Evolutionary conservation across 1,140 invertebrate genomes (phyloP), one percentile per base, ranked within the genome.

Genomic region (Tetranychus cinnabarinus): DNA sequence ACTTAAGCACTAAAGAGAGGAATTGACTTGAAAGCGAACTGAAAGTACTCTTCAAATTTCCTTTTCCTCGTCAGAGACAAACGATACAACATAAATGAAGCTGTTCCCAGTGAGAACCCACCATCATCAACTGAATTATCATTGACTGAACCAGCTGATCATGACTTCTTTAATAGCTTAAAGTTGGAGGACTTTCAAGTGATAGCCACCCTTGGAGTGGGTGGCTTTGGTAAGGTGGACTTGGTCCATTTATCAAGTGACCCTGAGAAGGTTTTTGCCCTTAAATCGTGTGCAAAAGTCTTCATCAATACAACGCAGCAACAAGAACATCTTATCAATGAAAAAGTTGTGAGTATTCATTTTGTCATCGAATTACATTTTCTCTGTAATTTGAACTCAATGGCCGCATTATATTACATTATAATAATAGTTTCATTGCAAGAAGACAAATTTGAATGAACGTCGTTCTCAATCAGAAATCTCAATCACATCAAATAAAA

Each of bases 261-360:
- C 67, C 75, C 76, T 6, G 73, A 71, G 15, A 75, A 85, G 61
- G 91, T 91, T 0, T 98, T 90, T 72, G 95, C 95, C 0, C 73
- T 99, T 63, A 99, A 99, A 71, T 88, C 95, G 69, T 91, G 99
- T 85, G 97, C 97, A 74, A 99, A 99, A 71, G 84, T 86, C 63
- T 86, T 97, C 76, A 97, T 98, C 69, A 92, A 98, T 46, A 91
- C 97, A 72, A 97, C 93, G 0, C 77, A 91, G 58, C 95, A 98
- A 71, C 91, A 98, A 70, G 90, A 97, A 70, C 95, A 98, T 70
- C 97, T 98, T 57, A 93, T 96, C 85, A 95, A 91, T 54, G 95
- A 98, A 73, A 96, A 97, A 72, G 36, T 48, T 45, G 58, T 59
- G 31, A 33, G 46, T 45, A 8, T 59, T 15, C 5, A 23, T n/a